Conservation (phyloP, 2,888 invertebrate species). For the Cryptus armator region DNA sequence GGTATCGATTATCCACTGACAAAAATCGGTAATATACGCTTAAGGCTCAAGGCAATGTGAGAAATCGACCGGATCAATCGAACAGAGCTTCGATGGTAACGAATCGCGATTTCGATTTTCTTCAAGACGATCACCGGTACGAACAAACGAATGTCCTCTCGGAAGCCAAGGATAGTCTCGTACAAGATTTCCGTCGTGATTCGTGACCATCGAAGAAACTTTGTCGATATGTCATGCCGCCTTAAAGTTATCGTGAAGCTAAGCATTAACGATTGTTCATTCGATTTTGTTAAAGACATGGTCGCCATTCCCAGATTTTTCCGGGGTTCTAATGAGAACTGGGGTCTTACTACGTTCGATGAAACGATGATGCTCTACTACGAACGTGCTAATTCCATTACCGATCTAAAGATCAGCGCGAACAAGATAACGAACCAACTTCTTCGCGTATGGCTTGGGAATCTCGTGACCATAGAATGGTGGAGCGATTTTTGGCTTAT, state of each 20-base stretch:
- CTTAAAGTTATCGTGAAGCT: neutral
- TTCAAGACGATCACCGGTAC: no score
- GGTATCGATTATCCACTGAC: slow-evolving; percentile 92
- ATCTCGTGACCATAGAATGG: slow-evolving; percentile 90
- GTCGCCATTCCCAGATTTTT: slow-evolving; percentile 34
- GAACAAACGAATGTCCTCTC: no score
- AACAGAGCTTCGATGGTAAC: no score
- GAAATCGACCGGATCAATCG: no score
- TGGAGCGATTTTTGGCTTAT: slow-evolving; percentile 90
- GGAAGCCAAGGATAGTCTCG: no score
- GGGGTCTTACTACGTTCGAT: slow-evolving; percentile 40
- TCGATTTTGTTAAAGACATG: slow-evolving; percentile 89
- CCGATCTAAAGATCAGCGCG: slow-evolving; percentile 86
- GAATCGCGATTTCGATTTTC: no score
- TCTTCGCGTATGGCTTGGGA: slow-evolving; percentile 93
- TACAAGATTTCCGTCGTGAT: no score
- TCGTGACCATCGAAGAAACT: no score
- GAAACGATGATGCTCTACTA: slow-evolving; percentile 67
- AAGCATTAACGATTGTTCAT: slow-evolving; percentile 86
- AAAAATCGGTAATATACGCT: slow-evolving; percentile 84
- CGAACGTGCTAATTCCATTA: slow-evolving; percentile 85
- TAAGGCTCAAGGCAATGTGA: neutral
- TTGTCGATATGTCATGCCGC: no score
- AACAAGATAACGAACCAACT: slow-evolving; percentile 89
- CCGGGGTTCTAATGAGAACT: slow-evolving; percentile 4